Percentiles rank a stretch among this genome's conserved stretches.
Conservation (phyloP, 2,797 vertebrate species). For the Choloepus didactylus region DNA sequence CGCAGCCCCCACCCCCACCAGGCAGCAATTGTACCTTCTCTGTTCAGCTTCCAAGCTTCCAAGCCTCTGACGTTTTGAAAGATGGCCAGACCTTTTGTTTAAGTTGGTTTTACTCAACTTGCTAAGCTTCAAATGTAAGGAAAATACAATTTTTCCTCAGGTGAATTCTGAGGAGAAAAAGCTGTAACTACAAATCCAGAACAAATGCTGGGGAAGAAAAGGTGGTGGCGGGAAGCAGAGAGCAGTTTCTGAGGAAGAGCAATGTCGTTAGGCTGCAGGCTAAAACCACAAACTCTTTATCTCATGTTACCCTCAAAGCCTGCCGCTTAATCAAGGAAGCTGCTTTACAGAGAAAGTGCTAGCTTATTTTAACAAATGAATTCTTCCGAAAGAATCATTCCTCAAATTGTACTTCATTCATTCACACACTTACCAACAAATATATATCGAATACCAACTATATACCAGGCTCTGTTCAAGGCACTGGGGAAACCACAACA, state of each 20-base stretch:
- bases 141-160: not conserved
- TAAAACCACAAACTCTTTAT: not conserved
- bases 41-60: not conserved
- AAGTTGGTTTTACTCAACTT: conserved; percentile 36
- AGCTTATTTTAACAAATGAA: not conserved
- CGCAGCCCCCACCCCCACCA: too few relatives aligned
- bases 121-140: not conserved
- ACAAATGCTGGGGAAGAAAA: not conserved
- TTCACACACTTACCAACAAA: not conserved
- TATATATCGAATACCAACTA: not conserved
- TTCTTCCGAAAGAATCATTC: conserved; percentile 5
- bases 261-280: not conserved
- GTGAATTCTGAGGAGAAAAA: conserved; percentile 45
- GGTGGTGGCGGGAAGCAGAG: not conserved
- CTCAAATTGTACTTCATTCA: not conserved
- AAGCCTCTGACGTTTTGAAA: not conserved
- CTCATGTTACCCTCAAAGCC: not conserved
- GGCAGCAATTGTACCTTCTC: rapidly evolving
- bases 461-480: not conserved
- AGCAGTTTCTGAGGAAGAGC: not conserved
- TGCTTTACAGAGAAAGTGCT: not conserved
- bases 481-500: too few relatives aligned
- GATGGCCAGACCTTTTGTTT: not conserved
- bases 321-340: not conserved
- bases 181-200: not conserved